phyloP scores from a whole-genome alignment of 64 coral and sea anemone genomes.

The Porites lutea region DNA sequence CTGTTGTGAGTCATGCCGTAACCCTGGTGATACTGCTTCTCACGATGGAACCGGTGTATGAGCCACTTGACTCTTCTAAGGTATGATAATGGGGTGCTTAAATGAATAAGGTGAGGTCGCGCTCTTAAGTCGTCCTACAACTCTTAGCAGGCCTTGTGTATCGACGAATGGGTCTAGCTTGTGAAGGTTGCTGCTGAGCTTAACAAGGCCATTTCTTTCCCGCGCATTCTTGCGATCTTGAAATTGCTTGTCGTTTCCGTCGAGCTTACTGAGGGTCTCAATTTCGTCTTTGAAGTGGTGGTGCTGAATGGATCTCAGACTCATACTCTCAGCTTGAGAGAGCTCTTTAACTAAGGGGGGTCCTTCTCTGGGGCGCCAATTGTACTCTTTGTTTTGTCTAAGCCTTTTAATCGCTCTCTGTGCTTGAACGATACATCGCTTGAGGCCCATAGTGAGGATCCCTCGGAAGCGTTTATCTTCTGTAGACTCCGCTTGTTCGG shows the following conservation, averaged over 20 bases:
- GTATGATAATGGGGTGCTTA: slow-evolving; percentile 55
- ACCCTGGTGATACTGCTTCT: slow-evolving; percentile 11
- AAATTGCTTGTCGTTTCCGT: slow-evolving; percentile 66
- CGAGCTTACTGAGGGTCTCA: slow-evolving; percentile 10
- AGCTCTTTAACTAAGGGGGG: slow-evolving; percentile 50
- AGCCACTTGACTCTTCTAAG: slow-evolving; percentile 52
- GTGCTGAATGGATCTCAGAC: slow-evolving; percentile 38
- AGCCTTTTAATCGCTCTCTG: slow-evolving; percentile 70
- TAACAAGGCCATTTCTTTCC: slow-evolving; percentile 22
- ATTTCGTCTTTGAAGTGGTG: slow-evolving; percentile 13
- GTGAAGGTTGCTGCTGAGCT: slow-evolving; percentile 30
- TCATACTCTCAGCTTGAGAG: slow-evolving; percentile 1
- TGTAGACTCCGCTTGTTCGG: too few species aligned
- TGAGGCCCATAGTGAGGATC: slow-evolving; percentile 41
- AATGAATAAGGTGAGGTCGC: background rate
- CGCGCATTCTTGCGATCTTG: slow-evolving; percentile 22
- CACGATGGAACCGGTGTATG: background rate
- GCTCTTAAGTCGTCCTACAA: slow-evolving; percentile 57
- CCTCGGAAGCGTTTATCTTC: background rate
- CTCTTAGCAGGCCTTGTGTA: slow-evolving; percentile 53
- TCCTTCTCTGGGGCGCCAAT: slow-evolving; percentile 70
- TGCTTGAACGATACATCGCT: slow-evolving; percentile 20
- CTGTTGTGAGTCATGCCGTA: background rate
- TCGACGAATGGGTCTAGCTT: slow-evolving; percentile 70
- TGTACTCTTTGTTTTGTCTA: slow-evolving; percentile 62